Evolutionary conservation across 2,113 vertebrate species (phyloP), one percentile per base, ranked within the genome.

Genomic region (Cranoglanis bouderius): DNA sequence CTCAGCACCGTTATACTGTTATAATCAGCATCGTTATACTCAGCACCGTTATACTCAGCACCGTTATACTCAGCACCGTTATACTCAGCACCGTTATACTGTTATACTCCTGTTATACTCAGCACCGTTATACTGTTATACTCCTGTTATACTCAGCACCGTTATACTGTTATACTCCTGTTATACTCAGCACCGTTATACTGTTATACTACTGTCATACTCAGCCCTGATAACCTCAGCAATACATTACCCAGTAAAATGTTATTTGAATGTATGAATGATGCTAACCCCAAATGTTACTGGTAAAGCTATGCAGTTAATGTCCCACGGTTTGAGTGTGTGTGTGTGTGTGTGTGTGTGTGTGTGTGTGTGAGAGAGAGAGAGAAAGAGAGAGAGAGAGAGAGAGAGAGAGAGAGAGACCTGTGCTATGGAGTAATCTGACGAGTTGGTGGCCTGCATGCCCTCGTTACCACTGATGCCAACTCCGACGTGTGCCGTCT

Each of bases 381-480:
- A 29, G 61, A 55, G 63, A 84, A 91, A 99, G 75, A 1, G 26
- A 2, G 18, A 24, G 51, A 4, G 49, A 35, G 29, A 21, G 75
- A 0, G 43, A 1, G 43, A 1, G 51, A 1, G 29, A 53, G 46
- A 49, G 46, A 29, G 46, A 55, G 78, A 84, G 91, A 99, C 98
- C 98, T 99, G 98, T 55, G 98, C 98, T 12, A 99, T 99, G 89
- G 98, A 97, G 87, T 99, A 99, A 92, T 99, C 98, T 0, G 98
- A 99, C 87, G 97, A 98, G 94, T 99, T 99, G 90, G 97, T 98
- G 88, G 98, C 98, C 94, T 99, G 98, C 98, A 99, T 98, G 94
- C 98, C 98, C 94, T 99, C 98, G 2, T 99, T 99, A 85, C 98
- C 98, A 7, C 97, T 99, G 96, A 99, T 99, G 63, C 98, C 98